phyloP scores from a whole-genome alignment of 1,140 invertebrate genomes.

The Prorops nasuta region DNA sequence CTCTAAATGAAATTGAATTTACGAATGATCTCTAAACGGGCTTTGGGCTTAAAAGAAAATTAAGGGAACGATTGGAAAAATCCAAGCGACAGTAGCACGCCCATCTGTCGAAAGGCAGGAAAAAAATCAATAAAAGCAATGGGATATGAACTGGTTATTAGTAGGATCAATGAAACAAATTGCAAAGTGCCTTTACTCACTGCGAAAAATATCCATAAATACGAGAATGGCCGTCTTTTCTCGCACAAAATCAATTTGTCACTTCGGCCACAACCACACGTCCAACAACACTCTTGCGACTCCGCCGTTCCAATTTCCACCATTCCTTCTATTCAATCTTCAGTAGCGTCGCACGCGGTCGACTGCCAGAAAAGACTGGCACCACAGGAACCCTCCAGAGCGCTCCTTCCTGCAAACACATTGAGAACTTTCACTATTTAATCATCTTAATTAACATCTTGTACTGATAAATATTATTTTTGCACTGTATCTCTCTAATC shows the following conservation, averaged over 20 bases:
- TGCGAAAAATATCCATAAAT: constrained; percentile 35
- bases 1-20: no score
- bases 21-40: no score
- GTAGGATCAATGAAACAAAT: no score
- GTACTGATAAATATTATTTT: no score
- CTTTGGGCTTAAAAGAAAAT: no score
- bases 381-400: not conserved
- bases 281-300: constrained; percentile 37
- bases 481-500: no score
- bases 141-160: not conserved
- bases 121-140: constrained; percentile 28
- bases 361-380: constrained; percentile 13
- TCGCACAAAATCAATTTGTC: constrained; percentile 35
- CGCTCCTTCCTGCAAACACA: no score
- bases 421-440: no score
- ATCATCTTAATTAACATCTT: no score
- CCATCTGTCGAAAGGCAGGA: constrained; percentile 27
- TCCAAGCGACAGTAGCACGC: constrained; percentile 24
- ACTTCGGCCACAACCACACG: constrained; percentile 34
- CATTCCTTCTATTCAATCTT: constrained; percentile 23
- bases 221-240: constrained; percentile 17
- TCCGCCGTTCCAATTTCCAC: constrained; percentile 34
- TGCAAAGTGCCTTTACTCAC: constrained; percentile 33
- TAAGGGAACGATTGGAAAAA: no score
- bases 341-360: constrained; percentile 4